Conservation (phyloP, 2,888 invertebrate genomes). For the Mythimna lalbum region DNA sequence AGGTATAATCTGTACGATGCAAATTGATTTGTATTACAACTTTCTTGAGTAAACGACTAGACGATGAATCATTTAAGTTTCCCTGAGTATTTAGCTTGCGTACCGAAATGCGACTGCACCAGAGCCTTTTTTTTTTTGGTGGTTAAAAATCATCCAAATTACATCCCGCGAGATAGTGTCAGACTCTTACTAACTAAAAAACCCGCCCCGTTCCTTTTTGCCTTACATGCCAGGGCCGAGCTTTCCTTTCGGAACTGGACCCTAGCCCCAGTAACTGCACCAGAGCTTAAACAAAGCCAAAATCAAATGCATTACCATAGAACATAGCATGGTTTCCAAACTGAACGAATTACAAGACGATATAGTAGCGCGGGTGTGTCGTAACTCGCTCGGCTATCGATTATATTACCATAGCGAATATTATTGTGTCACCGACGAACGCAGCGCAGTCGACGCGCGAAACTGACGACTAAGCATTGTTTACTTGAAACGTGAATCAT, state of each 20-base stretch:
- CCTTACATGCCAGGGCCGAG: too few relatives aligned
- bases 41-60: too few relatives aligned
- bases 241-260: too few relatives aligned
- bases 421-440: conserved; percentile 60
- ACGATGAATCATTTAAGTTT: conserved; percentile 15
- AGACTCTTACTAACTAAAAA: too few relatives aligned
- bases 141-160: too few relatives aligned
- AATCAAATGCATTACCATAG: conserved; percentile 46
- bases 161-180: too few relatives aligned
- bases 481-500: conserved; percentile 51
- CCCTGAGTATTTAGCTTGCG: neutral
- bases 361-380: conserved; percentile 56
- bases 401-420: conserved; percentile 66
- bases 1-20: neutral
- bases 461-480: conserved; percentile 49
- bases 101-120: conserved; percentile 3
- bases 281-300: conserved; percentile 10
- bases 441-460: conserved; percentile 24
- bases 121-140: too few relatives aligned
- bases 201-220: too few relatives aligned
- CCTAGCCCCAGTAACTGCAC: too few relatives aligned
- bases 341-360: conserved; percentile 47
- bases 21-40: neutral
- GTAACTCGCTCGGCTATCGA: conserved; percentile 64
- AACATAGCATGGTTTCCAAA: conserved; percentile 49